Percentiles rank a stretch among this genome's conserved stretches.
Evolutionary conservation across 2,113 vertebrate species (phyloP).

Genomic region (Tautogolabrus adspersus): DNA sequence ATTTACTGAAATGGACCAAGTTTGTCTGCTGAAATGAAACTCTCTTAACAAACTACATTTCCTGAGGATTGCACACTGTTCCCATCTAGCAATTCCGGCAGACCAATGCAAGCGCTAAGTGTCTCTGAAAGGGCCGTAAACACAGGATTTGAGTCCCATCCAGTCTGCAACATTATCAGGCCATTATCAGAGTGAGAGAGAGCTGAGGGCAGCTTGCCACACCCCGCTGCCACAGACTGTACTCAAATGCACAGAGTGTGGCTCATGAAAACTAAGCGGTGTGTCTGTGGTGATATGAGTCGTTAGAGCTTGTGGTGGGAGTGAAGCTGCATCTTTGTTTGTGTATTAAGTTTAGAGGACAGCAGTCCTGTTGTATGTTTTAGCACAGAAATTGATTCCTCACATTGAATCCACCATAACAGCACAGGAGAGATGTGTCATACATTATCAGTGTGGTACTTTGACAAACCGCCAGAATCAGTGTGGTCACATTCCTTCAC

Average conservation of each 20-base stretch:
- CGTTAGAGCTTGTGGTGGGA: constrained; percentile 1
- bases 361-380: not conserved
- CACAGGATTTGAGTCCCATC: constrained; percentile 16
- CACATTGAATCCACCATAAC: not conserved
- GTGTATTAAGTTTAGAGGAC: not conserved
- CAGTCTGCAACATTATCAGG: constrained; percentile 15
- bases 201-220: constrained; percentile 34
- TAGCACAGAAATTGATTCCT: not conserved
- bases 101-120: constrained; percentile 32
- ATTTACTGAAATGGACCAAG: constrained; percentile 1
- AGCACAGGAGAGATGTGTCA: not conserved
- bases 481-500: not conserved
- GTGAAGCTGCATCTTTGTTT: not conserved
- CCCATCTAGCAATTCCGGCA: not conserved
- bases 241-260: not conserved
- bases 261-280: not conserved
- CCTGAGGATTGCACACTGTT: constrained; percentile 13
- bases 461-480: not conserved
- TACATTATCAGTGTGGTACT: not conserved
- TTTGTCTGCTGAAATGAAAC: constrained; percentile 35
- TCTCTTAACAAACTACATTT: constrained; percentile 32
- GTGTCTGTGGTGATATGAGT: constrained; percentile 12
- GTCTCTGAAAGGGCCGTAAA: constrained; percentile 38
- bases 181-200: constrained; percentile 24
- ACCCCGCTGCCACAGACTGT: constrained; percentile 16